Evolutionary conservation across 1,140 invertebrate genomes (phyloP), one percentile per base, ranked within the genome.

Genomic region (Drosophila fuyamai): DNA sequence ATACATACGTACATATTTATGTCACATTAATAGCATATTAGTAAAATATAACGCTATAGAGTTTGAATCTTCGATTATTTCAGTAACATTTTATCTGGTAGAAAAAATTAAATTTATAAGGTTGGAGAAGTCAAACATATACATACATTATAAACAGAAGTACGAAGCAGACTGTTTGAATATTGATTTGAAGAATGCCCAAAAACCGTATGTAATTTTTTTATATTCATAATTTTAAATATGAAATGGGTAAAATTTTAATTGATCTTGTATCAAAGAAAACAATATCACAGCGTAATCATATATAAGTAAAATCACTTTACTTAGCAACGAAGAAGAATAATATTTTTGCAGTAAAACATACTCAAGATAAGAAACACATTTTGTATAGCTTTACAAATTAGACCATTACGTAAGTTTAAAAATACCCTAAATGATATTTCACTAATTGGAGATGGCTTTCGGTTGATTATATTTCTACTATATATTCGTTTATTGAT

Each of bases 401-500:
- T 41, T 7, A 5, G 43, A 10, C 29, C 8, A 8, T 18, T n/a
- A 29, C 6, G 23, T 9, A 8, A 9, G 43, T 44, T 44, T 29
- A 27, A 27, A 8, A 48, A n/a, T 7, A n/a, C 7, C 27, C 7
- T 0, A 46, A 32, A 32, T 50, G 29, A 27, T 9, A n/a, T n/a
- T 14, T 4, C 14, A 50, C 8, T 14, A 29, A 5, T 32, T 29
- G 3, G 13, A 48, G 4, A 13, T 23, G 13, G 18, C 9, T n/a
- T 41, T 27, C 18, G n/a, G 16, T 60, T 14, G 3, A 29, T 48
- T 23, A 44, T 9, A 32, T 35, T 43, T 47, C 12, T 62, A 61
- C 35, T 54, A 35, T 18, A 38, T 70, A 54, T 61, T 27, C 46
- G 35, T 71, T 72, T 72, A 66, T 72, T 72, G 36, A 66, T 72